Conservation (phyloP, 2,113 vertebrate genomes). For the Genyomyrus donnyi region DNA sequence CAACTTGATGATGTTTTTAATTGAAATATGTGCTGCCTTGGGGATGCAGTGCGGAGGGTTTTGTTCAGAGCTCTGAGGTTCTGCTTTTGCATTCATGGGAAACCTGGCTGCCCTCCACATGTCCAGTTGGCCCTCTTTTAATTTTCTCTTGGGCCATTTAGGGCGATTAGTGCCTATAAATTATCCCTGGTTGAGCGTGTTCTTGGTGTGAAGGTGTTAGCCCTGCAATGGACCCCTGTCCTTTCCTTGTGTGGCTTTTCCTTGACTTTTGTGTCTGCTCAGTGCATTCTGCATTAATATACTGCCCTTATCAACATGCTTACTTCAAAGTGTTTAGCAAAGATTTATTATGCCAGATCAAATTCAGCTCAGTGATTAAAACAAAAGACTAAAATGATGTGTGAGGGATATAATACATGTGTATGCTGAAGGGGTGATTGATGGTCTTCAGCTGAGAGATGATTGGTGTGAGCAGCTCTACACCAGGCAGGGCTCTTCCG, state of each 20-base stretch:
- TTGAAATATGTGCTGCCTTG: background rate
- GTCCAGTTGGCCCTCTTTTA: background rate
- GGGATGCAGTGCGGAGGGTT: background rate
- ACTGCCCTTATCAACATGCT: background rate
- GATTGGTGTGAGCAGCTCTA: background rate
- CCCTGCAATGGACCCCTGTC: background rate
- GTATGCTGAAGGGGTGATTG: background rate
- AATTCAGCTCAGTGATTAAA: background rate
- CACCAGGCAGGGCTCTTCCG: background rate
- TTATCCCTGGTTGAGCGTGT: background rate
- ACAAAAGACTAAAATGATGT: background rate
- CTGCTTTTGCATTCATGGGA: background rate
- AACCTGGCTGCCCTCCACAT: background rate
- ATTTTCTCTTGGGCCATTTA: background rate
- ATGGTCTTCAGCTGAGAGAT: background rate
- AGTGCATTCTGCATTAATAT: background rate
- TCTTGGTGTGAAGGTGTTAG: background rate
- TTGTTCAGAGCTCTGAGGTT: background rate
- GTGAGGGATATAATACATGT: background rate
- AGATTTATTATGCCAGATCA: background rate
- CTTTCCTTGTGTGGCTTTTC: background rate
- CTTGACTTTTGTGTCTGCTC: background rate
- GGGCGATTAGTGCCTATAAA: background rate
- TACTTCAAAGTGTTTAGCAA: background rate
- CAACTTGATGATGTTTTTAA: background rate